Conservation (phyloP, 2,888 invertebrate genomes). For the Salticus scenicus region DNA sequence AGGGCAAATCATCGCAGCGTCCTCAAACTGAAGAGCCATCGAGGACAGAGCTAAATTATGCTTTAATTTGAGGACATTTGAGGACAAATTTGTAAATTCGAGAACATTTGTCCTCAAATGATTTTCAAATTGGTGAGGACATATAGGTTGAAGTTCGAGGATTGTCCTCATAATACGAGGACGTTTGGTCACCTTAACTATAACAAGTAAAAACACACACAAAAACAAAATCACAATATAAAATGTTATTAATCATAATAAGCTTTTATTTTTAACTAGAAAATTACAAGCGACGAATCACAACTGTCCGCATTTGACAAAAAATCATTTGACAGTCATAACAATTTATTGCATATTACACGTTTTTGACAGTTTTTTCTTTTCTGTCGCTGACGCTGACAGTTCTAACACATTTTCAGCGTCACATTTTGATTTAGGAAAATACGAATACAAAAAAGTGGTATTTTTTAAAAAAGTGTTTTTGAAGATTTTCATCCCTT, state of each 20-base stretch:
- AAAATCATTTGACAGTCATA: constrained; percentile 52
- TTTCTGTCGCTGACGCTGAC: not conserved
- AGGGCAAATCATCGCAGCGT: too few relatives aligned
- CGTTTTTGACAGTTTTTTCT: not conserved
- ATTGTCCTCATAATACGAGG: too few relatives aligned
- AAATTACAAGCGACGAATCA: constrained; percentile 61
- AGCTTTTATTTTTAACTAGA: constrained; percentile 67
- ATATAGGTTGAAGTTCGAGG: too few relatives aligned
- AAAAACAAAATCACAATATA: too few relatives aligned
- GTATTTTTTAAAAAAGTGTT: constrained; percentile 13
- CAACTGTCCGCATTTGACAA: constrained; percentile 49
- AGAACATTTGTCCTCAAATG: too few relatives aligned
- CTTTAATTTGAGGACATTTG: too few relatives aligned
- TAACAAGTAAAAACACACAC: too few relatives aligned
- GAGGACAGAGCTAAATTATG: too few relatives aligned
- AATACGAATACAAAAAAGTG: constrained; percentile 42
- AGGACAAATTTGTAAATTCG: too few relatives aligned
- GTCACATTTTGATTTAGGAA: constrained; percentile 61
- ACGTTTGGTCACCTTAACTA: too few relatives aligned
- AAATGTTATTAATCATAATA: constrained; percentile 53
- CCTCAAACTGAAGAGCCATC: too few relatives aligned
- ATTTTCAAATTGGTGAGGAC: too few relatives aligned
- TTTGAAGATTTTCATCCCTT: constrained; percentile 6
- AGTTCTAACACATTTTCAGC: not conserved
- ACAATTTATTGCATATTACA: constrained; percentile 69